Percentiles rank a stretch among this genome's conserved stretches.
Evolutionary conservation across 2,888 invertebrate genomes (phyloP).

Genomic region (Apamea sordens): DNA sequence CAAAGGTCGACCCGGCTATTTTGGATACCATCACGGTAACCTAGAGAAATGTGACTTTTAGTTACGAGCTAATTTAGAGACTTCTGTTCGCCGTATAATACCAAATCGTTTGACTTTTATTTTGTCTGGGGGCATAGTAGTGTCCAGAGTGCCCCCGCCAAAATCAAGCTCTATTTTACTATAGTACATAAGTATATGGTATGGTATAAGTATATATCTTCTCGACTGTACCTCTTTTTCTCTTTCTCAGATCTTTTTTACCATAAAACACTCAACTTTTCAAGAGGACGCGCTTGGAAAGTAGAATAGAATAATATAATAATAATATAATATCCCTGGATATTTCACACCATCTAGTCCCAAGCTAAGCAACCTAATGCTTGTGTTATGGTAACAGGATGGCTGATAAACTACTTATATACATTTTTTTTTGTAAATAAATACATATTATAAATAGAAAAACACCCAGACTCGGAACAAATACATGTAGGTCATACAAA

Average conservation of each 20-base stretch:
- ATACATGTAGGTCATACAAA: too few relatives aligned
- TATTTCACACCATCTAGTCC: too few relatives aligned
- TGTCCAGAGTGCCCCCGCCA: not conserved
- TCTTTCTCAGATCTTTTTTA: not conserved
- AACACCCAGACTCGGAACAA: too few relatives aligned
- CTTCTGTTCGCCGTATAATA: not conserved
- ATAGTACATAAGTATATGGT: not conserved
- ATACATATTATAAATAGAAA: too few relatives aligned
- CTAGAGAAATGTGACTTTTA: constrained; percentile 13
- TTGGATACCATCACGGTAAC: constrained; percentile 23
- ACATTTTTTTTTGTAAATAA: too few relatives aligned
- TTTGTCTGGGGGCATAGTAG: not conserved
- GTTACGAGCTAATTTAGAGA: not conserved
- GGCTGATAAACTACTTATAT: too few relatives aligned
- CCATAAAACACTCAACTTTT: not conserved
- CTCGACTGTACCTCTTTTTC: not conserved
- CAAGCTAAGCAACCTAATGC: too few relatives aligned
- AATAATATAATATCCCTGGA: too few relatives aligned
- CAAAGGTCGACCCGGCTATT: constrained; percentile 50
- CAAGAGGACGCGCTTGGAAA: too few relatives aligned
- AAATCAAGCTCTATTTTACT: not conserved
- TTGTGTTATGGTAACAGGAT: too few relatives aligned
- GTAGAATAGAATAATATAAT: too few relatives aligned
- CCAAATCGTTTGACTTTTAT: not conserved
- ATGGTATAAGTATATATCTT: not conserved